Evolutionary conservation across 1,140 invertebrate genomes (phyloP), one percentile per base, ranked within the genome.

Genomic region (Pygmarrhopalites habei): DNA sequence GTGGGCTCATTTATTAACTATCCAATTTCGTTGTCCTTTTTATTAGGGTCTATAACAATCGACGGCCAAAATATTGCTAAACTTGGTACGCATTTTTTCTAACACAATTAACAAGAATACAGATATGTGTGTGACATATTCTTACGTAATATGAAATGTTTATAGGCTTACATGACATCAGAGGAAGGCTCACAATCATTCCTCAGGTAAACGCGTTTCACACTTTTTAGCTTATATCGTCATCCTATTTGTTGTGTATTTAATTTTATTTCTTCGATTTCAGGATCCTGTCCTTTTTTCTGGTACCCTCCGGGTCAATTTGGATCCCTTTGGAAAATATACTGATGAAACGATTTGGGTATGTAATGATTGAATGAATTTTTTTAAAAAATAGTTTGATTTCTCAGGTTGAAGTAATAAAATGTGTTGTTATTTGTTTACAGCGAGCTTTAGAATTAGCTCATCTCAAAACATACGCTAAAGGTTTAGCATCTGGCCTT

Each of bases 181-280:
- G 81, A 30, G 73, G 73, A 25, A 72, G 73, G 43, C 62, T 82
- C n/a, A 78, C 81, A 17, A 81, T 83, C 28, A 81, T 82, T 57
- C 81, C 81, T 26, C 75, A 83, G 75, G 83, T 80, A 64, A n/a
- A n/a, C n/a, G 77, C 79, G 23, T 17, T 30, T 12, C 32, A 25
- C 7, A 23, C 21, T 23, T 49, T 7, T 49, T 12, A n/a, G 21
- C 10, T 15, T 7, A 10, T 7, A 49, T 23, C 21, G 47, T 49
- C 10, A 49, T 7, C 47, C 10, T 23, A n/a, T n/a, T n/a, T 10
- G 23, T 7, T 49, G 7, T 7, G 19, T 49, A 10, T 49, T 7
- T n/a, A 10, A 23, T 15, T 49, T 49, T 49, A n/a, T 7, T 12
- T 30, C 29, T 60, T 10, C 3, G 17, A 15, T 44, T 32, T 5